A percentile compares a stretch with the other conserved stretches of the same genome.
These are phyloP conservation scores for Microcebus tavaratra DNA, from an alignment of 2,113 vertebrate species.

Conservation along the genomic window DNA sequence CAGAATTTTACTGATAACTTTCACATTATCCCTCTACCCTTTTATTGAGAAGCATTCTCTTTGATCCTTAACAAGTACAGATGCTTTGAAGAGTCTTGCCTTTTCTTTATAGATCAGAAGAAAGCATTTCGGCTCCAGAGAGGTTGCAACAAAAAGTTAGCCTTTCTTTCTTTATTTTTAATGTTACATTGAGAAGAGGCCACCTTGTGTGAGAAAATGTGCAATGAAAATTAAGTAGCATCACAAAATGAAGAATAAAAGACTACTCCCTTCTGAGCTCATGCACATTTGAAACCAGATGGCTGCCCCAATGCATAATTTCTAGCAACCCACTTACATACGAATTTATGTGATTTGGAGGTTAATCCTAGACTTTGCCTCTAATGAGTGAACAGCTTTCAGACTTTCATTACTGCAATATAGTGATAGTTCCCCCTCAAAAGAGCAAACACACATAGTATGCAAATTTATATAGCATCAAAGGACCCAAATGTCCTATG, in stretches of 20 bases:
- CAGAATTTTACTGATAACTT: neutral
- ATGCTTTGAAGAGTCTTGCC: conserved; percentile 38
- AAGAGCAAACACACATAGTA: neutral
- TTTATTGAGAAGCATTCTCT: conserved; percentile 44
- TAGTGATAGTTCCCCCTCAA: neutral
- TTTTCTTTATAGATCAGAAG: conserved; percentile 66
- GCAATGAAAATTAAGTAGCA: conserved; percentile 30
- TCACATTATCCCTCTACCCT: neutral
- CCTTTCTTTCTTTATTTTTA: conserved; percentile 35
- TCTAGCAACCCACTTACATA: neutral
- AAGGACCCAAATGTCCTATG: neutral
- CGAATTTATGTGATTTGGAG: neutral
- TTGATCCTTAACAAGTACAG: conserved; percentile 49
- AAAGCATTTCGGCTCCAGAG: conserved; percentile 22
- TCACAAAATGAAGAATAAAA: conserved; percentile 5
- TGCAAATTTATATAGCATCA: neutral
- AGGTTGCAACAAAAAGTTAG: neutral
- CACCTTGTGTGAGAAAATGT: neutral
- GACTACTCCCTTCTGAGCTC: neutral
- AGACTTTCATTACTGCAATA: neutral
- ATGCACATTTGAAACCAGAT: neutral
- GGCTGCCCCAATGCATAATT: neutral
- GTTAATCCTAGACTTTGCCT: neutral
- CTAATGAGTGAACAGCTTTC: neutral
- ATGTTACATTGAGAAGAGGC: conserved; percentile 55